phyloP scores from a whole-genome alignment of 2,888 invertebrate genomes.

The Trachelus iudaicus region DNA sequence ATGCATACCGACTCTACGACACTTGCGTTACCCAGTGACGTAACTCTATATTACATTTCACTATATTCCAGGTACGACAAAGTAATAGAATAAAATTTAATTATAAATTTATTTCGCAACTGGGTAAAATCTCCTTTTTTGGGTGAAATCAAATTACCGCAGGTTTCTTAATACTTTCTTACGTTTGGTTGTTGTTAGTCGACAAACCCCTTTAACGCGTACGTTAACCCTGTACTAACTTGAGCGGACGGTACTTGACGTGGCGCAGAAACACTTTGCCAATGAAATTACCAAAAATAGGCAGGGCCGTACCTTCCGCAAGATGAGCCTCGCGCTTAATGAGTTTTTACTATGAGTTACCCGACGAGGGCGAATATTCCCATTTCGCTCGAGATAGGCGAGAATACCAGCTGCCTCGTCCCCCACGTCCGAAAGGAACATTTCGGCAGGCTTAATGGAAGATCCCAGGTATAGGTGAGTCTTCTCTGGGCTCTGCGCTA shows the following conservation, averaged over 20 bases:
- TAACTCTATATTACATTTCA: neutral
- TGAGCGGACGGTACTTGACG: neutral
- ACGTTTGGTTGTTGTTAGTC: neutral
- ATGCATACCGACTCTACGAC: neutral
- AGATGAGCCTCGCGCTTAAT: neutral
- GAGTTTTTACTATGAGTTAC: neutral
- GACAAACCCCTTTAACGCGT: neutral
- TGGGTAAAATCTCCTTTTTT: neutral
- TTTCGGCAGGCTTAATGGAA: neutral
- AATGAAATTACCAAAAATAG: neutral
- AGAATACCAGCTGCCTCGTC: neutral
- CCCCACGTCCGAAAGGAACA: neutral
- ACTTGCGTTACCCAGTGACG: neutral
- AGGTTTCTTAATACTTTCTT: neutral
- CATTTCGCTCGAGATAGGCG: neutral
- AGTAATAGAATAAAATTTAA: too few relatives aligned
- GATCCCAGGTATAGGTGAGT: neutral
- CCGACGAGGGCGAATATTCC: neutral
- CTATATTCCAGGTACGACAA: too few relatives aligned
- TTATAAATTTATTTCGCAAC: neutral
- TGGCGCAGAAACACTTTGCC: neutral
- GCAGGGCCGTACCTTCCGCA: neutral
- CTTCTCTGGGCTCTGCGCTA: neutral
- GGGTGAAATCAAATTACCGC: neutral
- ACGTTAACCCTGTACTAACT: neutral